phyloP scores from a whole-genome alignment of 2,888 invertebrate genomes.

The Stratiomys singularior region DNA sequence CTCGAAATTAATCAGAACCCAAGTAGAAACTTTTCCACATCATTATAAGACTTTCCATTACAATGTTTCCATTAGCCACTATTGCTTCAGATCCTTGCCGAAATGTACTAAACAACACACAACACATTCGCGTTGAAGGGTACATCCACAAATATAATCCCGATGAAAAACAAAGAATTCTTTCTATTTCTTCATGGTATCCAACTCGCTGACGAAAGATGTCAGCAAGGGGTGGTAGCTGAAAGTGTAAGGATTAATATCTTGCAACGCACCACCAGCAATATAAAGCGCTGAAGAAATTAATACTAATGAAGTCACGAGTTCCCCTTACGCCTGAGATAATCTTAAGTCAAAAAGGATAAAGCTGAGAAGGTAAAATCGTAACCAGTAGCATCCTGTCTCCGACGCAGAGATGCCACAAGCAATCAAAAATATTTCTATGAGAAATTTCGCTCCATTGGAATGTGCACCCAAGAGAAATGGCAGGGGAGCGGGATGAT shows the following conservation, averaged over 20 bases:
- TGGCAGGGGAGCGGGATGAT: not conserved
- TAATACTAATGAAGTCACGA: slow-evolving; percentile 41
- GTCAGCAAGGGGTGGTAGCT: too few species aligned
- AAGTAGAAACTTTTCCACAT: slow-evolving; percentile 31
- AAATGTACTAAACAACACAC: not conserved
- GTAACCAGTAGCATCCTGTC: not conserved
- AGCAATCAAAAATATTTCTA: not conserved
- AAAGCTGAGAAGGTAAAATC: not conserved
- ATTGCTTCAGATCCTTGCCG: not conserved
- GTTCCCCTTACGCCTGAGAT: not conserved
- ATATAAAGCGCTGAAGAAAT: not conserved
- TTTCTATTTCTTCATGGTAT: not conserved
- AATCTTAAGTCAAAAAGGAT: not conserved
- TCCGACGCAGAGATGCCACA: not conserved
- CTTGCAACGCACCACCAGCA: not conserved
- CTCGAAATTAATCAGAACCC: slow-evolving; percentile 35
- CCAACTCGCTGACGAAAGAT: not conserved
- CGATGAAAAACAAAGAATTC: too few species aligned
- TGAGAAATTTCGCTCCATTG: not conserved
- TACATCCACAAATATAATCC: too few species aligned
- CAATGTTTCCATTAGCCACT: slow-evolving; percentile 16
- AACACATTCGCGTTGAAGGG: too few species aligned
- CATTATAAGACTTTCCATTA: slow-evolving; percentile 25
- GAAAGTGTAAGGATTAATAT: too few species aligned
- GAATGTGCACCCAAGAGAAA: not conserved